Evolutionary conservation across 2,797 vertebrate genomes (phyloP), one percentile per base, ranked within the genome.

Genomic region (Epinephelus malabaricus): DNA sequence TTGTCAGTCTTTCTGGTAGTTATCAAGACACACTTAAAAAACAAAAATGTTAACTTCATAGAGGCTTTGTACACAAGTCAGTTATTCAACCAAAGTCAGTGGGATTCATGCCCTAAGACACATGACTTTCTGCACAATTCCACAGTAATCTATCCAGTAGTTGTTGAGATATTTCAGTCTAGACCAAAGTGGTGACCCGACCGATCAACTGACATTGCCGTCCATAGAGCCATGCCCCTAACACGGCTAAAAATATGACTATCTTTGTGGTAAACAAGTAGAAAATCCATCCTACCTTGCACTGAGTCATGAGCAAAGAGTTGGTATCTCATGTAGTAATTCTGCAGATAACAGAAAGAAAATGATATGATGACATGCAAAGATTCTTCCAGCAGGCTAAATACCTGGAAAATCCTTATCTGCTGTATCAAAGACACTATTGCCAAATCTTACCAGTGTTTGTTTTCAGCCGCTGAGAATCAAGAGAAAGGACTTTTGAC

Each of bases 401-500:
- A 61, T 40, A n/a, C 0, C 27, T 51, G 45, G 27, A 38, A 56
- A 69, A 40, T 19, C 17, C 19, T 11, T 13, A 58, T n/a, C 23
- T 43, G 2, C 21, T 23, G 2, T 25, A 25, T 40, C 45, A 25
- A 58, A 74, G 75, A 63, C 45, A 38, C 25, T 9, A 58, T 47
- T 3, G 17, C 40, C n/a, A 51, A 25, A 60, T 78, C 12, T 19
- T 43, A 43, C 9, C 1, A 43, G 60, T 66, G 54, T 65, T 76
- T 76, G 62, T 73, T 63, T 55, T 65, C 30, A 40, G 11, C n/a
- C 45, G 5, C 19, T 43, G 58, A 61, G 55, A 78, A 81, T 73
- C 19, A 79, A 78, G 55, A 14, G 38, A 55, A 77, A 63, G 27
- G 34, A 43, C 65, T 55, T 79, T 83, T 68, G 51, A 55, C 40